Evolutionary conservation across 2,888 invertebrate genomes (phyloP), one percentile per base, ranked within the genome.

Genomic region (Proisotoma minuta): DNA sequence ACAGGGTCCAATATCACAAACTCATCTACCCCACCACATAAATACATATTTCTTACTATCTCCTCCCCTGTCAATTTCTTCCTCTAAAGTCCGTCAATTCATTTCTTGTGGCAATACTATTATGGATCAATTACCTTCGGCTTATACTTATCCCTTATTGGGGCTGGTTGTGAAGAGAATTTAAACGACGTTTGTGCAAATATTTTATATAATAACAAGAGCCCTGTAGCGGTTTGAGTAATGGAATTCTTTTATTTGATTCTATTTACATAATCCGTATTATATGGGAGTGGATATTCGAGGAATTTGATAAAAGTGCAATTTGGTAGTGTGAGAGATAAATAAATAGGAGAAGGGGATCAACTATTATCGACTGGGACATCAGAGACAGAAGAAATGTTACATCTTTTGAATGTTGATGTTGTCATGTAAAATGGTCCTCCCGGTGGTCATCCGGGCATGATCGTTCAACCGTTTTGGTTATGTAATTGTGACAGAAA

Each of bases 291-390:
- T 34, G 34, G 34, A 34, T 43, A 43, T 43, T 43, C 18, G 10
- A 43, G 53, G 53, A 54, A 54, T 54, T 54, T 54, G 34, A 54
- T 54, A 34, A 54, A 54, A 54, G 53, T 18, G 8, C 53, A 34
- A 34, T 54, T 54, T 54, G 23, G n/a, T 53, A 60, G 66, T 66
- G 66, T 63, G 66, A 66, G 58, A 61, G 66, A 60, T 66, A 66
- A 66, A 66, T 66, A 59, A 29, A 54, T 54, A 20, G 22, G 22
- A 20, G 39, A 54, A 3, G 18, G 43, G 43, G 43, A 43, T 43
- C 43, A 43, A n/a, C 43, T 43, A 43, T 43, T 43, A 43, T 43
- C 43, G 43, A 43, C 43, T n/a, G 15, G n/a, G 10, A 15, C 43
- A 43, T 43, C 43, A 43, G 18, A 43, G 43, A 43, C 43, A 43